Evolutionary conservation across 2,113 vertebrate genomes (phyloP).

Genomic region (Apaloderma vittatum): DNA sequence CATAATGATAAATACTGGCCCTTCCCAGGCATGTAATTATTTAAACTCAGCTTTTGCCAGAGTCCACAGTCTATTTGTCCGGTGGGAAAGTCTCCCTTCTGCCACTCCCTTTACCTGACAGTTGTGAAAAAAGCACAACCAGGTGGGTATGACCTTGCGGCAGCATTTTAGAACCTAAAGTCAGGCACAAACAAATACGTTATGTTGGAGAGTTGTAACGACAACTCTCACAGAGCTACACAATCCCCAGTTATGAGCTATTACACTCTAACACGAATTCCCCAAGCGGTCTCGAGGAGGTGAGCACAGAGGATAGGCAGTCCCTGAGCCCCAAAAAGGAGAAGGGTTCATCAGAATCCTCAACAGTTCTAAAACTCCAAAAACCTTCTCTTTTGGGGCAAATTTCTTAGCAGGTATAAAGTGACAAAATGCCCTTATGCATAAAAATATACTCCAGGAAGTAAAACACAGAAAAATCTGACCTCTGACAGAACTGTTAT

Average conservation of each 20-base stretch:
- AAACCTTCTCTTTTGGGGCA: neutral
- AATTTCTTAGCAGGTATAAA: neutral
- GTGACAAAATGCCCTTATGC: constrained; percentile 59
- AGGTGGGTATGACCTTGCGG: neutral
- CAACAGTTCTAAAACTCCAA: neutral
- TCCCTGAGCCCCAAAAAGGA: neutral
- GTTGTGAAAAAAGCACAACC: neutral
- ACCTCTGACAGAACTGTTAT: constrained; percentile 77
- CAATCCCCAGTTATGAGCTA: neutral
- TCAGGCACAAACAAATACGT: neutral
- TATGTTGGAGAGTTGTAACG: accelerated
- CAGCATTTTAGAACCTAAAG: neutral
- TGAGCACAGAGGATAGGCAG: neutral
- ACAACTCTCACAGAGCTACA: neutral
- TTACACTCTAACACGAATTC: neutral
- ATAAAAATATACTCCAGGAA: constrained; percentile 70
- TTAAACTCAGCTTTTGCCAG: neutral
- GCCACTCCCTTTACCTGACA: neutral
- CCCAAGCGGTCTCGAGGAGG: accelerated
- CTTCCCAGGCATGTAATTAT: neutral
- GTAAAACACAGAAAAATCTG: constrained; percentile 64
- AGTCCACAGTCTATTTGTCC: neutral
- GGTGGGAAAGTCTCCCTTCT: neutral
- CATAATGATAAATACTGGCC: neutral
- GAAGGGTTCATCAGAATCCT: neutral